These are phyloP conservation scores for Gavia stellata DNA, from an alignment of 2,113 vertebrate genomes.

Conservation along the genomic window DNA sequence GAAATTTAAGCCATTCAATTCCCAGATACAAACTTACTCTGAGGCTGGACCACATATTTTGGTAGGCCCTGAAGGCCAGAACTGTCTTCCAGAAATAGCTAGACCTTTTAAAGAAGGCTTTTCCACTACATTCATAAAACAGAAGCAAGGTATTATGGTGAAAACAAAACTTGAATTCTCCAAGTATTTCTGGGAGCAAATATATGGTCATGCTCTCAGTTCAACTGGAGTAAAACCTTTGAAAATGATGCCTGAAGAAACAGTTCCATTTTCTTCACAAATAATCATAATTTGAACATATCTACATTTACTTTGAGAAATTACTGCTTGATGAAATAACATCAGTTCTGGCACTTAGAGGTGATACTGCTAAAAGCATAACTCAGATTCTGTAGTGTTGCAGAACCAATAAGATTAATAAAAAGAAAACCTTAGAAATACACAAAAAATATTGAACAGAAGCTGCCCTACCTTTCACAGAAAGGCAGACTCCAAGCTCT, in stretches of 20 bases:
- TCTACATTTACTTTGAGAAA: conserved; percentile 5
- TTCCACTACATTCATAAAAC: neutral
- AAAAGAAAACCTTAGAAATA: conserved; percentile 46
- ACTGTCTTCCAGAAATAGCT: neutral
- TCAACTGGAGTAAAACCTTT: neutral
- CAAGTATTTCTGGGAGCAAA: neutral
- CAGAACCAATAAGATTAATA: conserved; percentile 45
- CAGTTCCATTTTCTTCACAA: neutral
- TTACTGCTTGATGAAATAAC: neutral
- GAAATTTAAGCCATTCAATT: neutral
- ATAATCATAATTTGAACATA: neutral
- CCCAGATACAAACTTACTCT: conserved; percentile 1
- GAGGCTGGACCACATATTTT: neutral
- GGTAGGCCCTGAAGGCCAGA: conserved; percentile 12
- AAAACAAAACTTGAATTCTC: neutral
- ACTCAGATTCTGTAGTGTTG: neutral
- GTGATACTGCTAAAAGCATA: neutral
- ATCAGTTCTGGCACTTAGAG: neutral
- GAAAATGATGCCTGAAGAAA: neutral
- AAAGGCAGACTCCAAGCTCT: conserved; percentile 38
- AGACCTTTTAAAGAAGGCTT: neutral
- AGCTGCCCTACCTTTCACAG: conserved; percentile 48
- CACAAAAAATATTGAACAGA: conserved; percentile 31
- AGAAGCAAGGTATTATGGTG: neutral
- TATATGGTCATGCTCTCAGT: neutral